Percentiles rank a stretch among this genome's conserved stretches.
Evolutionary conservation across 1,140 invertebrate species (phyloP).

Genomic region (Heliconius hermathena): DNA sequence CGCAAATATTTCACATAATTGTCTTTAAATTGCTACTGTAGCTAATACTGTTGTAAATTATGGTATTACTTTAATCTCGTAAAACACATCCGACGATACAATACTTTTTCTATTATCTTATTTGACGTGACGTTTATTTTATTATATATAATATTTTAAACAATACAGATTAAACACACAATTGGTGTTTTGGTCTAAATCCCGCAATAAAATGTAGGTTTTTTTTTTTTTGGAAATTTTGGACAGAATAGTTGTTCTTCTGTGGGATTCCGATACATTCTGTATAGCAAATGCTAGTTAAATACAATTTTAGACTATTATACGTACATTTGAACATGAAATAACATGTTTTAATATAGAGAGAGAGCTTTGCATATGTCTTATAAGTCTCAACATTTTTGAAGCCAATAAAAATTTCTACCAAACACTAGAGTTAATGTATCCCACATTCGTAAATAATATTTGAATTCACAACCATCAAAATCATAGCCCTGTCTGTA

Average conservation of each 20-base stretch:
- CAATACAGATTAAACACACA: conserved; percentile 18
- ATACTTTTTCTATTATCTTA: background rate
- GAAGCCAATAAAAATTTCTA: background rate
- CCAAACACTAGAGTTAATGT: too few relatives aligned
- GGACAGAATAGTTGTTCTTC: background rate
- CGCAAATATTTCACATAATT: background rate
- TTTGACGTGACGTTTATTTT: conserved; percentile 15
- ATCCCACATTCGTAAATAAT: too few relatives aligned
- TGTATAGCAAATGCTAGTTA: background rate
- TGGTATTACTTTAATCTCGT: conserved; percentile 25
- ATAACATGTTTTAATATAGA: background rate
- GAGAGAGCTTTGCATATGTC: background rate
- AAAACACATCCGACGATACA: conserved; percentile 20
- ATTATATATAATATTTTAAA: background rate
- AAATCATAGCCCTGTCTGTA: too few relatives aligned
- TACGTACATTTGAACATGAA: background rate
- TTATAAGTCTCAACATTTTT: background rate
- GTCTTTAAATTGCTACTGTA: conserved; percentile 18
- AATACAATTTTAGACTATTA: background rate
- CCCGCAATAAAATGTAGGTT: background rate
- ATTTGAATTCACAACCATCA: too few relatives aligned
- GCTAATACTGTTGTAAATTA: conserved; percentile 22
- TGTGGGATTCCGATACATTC: background rate
- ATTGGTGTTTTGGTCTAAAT: conserved; percentile 13
- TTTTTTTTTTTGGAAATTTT: background rate